Conservation (phyloP, 37 sponge, comb jelly and placozoan genomes). For the Eunapius fragilis region DNA sequence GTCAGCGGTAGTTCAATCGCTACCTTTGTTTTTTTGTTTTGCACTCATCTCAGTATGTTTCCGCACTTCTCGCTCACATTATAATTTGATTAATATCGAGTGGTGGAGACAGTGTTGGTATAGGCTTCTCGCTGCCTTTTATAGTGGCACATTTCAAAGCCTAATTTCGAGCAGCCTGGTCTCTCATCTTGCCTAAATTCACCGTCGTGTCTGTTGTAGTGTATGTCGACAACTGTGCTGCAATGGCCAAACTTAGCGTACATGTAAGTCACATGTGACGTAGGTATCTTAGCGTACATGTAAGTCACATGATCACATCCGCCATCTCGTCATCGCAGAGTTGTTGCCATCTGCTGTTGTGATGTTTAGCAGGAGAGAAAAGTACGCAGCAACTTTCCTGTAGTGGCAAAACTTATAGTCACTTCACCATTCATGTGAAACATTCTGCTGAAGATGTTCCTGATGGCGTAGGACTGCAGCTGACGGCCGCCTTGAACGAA, state of each 20-base stretch:
- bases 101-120: too few species aligned
- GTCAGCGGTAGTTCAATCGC: too few species aligned
- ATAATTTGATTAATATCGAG: too few species aligned
- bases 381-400: neutral
- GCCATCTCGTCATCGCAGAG: neutral
- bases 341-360: neutral
- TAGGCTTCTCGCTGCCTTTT: too few species aligned
- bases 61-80: too few species aligned
- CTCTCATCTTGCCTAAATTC: neutral
- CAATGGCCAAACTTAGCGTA: neutral
- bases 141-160: neutral
- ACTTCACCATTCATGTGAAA: neutral
- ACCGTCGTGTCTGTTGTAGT: neutral
- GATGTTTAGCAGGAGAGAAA: neutral
- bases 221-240: neutral
- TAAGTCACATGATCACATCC: too few species aligned
- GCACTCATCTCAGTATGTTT: too few species aligned
- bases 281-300: too few species aligned
- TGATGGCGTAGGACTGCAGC: neutral
- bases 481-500: neutral
- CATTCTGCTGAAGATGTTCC: neutral
- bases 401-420: neutral
- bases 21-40: too few species aligned
- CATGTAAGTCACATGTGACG: too few species aligned
- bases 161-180: neutral